These are phyloP conservation scores for Coendou prehensilis DNA, from an alignment of 2,797 vertebrate species.

Conservation along the genomic window DNA sequence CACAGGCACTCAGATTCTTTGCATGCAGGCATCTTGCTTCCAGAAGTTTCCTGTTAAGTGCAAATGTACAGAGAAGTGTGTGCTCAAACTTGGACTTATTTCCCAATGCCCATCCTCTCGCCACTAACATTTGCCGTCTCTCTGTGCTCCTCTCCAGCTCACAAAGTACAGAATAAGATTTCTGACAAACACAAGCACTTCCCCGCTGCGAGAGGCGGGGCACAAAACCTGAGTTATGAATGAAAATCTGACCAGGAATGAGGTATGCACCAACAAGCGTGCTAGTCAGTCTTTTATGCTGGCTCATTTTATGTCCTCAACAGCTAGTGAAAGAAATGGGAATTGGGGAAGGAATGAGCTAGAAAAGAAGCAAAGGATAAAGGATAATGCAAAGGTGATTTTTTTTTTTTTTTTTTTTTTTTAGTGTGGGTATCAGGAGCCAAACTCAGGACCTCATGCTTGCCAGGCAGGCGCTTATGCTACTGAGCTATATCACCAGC, in stretches of 20 bases:
- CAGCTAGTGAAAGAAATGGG: neutral
- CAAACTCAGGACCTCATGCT: too few species aligned
- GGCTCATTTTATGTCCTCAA: neutral
- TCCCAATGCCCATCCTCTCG: neutral
- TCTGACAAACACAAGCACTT: neutral
- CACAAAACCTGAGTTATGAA: neutral
- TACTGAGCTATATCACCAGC: too few species aligned
- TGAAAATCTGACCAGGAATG: neutral
- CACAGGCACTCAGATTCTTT: slow-evolving; percentile 19
- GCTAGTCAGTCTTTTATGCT: neutral
- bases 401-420: neutral
- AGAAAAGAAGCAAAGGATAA: neutral
- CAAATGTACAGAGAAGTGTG: neutral
- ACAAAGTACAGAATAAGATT: neutral
- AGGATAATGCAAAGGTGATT: neutral
- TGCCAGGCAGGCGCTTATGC: too few species aligned
- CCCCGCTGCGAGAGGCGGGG: neutral
- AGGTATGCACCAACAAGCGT: neutral
- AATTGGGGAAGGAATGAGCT: neutral
- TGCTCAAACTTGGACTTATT: neutral
- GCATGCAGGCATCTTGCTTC: slow-evolving; percentile 73
- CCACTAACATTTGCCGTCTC: neutral
- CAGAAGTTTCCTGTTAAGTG: slow-evolving; percentile 76
- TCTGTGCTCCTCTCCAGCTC: neutral
- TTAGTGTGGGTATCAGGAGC: too few species aligned